Percentiles rank a stretch among this genome's conserved stretches.
Evolutionary conservation across 2,797 vertebrate genomes (phyloP).

Genomic region (Notamacropus eugenii): DNA sequence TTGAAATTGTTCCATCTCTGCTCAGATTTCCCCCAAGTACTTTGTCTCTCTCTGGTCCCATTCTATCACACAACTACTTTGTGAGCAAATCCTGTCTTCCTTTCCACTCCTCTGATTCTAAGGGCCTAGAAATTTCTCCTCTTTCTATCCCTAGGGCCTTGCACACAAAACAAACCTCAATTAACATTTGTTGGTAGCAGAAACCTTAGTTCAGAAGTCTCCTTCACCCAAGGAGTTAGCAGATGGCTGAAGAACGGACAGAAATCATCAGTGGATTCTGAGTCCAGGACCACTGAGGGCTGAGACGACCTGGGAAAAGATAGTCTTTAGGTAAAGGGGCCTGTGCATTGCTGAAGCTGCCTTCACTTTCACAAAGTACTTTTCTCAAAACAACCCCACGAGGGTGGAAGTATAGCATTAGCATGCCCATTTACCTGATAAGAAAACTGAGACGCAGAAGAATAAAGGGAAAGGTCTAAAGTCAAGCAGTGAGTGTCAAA

Average conservation of each 20-base stretch:
- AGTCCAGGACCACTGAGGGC: not conserved
- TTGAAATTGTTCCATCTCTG: not conserved
- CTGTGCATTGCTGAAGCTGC: not conserved
- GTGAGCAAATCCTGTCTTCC: not conserved
- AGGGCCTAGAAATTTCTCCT: not conserved
- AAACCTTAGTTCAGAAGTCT: not conserved
- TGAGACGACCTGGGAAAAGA: not conserved
- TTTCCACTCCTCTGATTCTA: not conserved
- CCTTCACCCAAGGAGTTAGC: not conserved
- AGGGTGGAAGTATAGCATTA: not conserved
- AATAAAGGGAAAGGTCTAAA: not conserved
- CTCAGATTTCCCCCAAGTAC: not conserved
- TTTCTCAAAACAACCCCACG: not conserved
- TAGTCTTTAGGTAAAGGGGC: not conserved
- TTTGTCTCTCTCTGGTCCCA: not conserved
- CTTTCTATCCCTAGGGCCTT: not conserved
- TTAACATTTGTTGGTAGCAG: not conserved
- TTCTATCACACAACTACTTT: not conserved
- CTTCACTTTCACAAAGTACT: too few relatives aligned
- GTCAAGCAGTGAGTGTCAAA: not conserved
- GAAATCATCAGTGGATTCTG: not conserved
- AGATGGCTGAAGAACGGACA: not conserved
- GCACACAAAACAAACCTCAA: not conserved
- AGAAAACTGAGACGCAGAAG: too few relatives aligned
- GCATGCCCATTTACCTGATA: not conserved